phyloP scores from a whole-genome alignment of 1,140 invertebrate genomes.

The Thaumetopoea pityocampa region DNA sequence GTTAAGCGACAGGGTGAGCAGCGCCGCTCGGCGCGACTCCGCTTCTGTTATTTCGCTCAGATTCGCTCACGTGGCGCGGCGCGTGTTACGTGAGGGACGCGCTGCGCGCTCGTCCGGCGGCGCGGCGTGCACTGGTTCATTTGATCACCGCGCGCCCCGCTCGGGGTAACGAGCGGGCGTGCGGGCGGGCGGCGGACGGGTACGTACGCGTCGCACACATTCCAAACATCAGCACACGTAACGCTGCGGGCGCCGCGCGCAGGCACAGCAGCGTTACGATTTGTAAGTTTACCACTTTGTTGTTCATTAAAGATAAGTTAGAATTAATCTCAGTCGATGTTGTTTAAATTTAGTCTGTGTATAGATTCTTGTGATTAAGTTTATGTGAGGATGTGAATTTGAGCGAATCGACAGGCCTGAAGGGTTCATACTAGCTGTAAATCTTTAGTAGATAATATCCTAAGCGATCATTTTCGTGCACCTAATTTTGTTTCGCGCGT shows the following conservation, averaged over 20 bases:
- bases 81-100: no score
- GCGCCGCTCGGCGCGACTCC: constrained; percentile 13
- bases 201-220: constrained; percentile 64
- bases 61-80: constrained; percentile 40
- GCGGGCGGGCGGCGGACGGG: constrained; percentile 21
- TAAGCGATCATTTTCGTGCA: constrained; percentile 66
- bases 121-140: constrained; percentile 6
- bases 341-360: constrained; percentile 71
- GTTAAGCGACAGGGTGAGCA: constrained; percentile 29
- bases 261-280: constrained; percentile 49
- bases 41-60: constrained; percentile 54
- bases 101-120: constrained; percentile 1
- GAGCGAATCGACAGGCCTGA: constrained; percentile 64
- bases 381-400: constrained; percentile 65
- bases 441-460: constrained; percentile 66
- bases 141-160: constrained; percentile 24
- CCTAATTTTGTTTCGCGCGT: constrained; percentile 65
- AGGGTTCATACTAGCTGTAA: constrained; percentile 62
- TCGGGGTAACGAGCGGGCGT: constrained; percentile 18
- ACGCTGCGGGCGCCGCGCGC: constrained; percentile 49
- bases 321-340: constrained; percentile 72
- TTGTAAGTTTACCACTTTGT: constrained; percentile 74
- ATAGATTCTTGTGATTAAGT: constrained; percentile 70
- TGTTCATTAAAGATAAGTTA: constrained; percentile 74
- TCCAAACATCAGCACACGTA: constrained; percentile 65